These are phyloP conservation scores for Fregata magnificens DNA, from an alignment of 2,113 vertebrate species.

Conservation along the genomic window DNA sequence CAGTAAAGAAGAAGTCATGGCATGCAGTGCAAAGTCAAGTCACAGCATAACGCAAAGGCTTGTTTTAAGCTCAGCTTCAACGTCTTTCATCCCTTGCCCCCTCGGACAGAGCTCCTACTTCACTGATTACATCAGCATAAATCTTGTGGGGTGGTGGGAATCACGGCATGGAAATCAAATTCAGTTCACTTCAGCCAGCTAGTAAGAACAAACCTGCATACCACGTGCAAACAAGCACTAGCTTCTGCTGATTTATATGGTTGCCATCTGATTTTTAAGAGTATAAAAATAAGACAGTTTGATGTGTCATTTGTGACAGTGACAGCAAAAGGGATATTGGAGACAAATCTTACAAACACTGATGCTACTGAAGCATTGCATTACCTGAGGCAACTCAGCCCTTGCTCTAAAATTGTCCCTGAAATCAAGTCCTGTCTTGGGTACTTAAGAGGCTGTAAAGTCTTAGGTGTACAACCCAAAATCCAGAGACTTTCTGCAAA, in stretches of 20 bases:
- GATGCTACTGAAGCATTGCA: not conserved
- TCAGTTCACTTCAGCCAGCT: not conserved
- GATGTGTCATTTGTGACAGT: not conserved
- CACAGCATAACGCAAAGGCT: not conserved
- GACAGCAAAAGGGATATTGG: not conserved
- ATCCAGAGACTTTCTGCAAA: not conserved
- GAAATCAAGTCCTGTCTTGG: not conserved
- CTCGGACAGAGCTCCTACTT: not conserved
- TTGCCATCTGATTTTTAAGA: not conserved
- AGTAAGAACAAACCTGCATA: not conserved
- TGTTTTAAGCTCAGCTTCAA: not conserved
- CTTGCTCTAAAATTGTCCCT: not conserved
- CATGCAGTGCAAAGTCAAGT: not conserved
- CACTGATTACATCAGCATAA: not conserved
- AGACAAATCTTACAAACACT: not conserved
- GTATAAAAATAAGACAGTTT: not conserved
- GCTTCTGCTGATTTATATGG: not conserved
- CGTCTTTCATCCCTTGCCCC: not conserved
- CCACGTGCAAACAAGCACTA: rapidly evolving
- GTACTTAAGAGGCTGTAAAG: not conserved
- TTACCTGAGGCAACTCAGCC: not conserved
- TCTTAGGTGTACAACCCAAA: not conserved
- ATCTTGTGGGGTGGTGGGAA: not conserved
- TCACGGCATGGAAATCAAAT: not conserved
- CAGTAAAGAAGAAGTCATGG: not conserved